Evolutionary conservation across 2,888 invertebrate species (phyloP).

Genomic region (Marasmarcha lunaedactyla): DNA sequence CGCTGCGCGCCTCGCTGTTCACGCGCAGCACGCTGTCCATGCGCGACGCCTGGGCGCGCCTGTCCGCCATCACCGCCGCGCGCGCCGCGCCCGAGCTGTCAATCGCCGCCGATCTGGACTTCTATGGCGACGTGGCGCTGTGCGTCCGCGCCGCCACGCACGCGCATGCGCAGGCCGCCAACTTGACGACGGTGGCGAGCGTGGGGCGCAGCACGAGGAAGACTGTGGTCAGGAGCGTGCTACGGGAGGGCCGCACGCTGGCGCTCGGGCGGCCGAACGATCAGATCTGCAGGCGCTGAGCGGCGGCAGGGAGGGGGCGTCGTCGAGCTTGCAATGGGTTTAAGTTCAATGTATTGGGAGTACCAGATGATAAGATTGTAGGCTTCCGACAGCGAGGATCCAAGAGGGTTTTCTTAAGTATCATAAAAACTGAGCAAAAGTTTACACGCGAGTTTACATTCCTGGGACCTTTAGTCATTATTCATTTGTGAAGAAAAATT

Average conservation of each 20-base stretch:
- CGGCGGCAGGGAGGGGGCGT: slow-evolving; percentile 77
- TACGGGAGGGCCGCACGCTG: slow-evolving; percentile 1
- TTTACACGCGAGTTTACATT: too few species aligned
- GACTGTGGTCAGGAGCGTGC: neutral
- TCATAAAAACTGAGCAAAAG: too few species aligned
- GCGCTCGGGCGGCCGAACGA: slow-evolving; percentile 2
- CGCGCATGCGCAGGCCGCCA: slow-evolving; percentile 16
- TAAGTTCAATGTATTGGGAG: too few species aligned
- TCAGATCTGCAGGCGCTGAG: slow-evolving; percentile 57
- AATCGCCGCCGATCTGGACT: slow-evolving; percentile 22
- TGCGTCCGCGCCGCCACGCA: slow-evolving; percentile 20
- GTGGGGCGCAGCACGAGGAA: neutral
- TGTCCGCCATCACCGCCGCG: slow-evolving; percentile 10
- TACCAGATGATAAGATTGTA: too few species aligned
- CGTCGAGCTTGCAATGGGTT: slow-evolving; percentile 75
- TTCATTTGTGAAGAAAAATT: too few species aligned
- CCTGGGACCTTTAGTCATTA: too few species aligned
- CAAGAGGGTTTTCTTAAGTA: too few species aligned
- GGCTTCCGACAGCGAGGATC: too few species aligned
- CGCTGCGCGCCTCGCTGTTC: slow-evolving; percentile 15
- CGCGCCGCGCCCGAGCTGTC: slow-evolving; percentile 17
- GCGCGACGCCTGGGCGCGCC: slow-evolving; percentile 9
- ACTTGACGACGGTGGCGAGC: slow-evolving; percentile 4
- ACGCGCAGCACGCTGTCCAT: slow-evolving; percentile 9
- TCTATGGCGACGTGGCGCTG: slow-evolving; percentile 21